These are phyloP conservation scores for Stegana nigrithorax DNA, from an alignment of 2,888 invertebrate species.

Conservation along the genomic window DNA sequence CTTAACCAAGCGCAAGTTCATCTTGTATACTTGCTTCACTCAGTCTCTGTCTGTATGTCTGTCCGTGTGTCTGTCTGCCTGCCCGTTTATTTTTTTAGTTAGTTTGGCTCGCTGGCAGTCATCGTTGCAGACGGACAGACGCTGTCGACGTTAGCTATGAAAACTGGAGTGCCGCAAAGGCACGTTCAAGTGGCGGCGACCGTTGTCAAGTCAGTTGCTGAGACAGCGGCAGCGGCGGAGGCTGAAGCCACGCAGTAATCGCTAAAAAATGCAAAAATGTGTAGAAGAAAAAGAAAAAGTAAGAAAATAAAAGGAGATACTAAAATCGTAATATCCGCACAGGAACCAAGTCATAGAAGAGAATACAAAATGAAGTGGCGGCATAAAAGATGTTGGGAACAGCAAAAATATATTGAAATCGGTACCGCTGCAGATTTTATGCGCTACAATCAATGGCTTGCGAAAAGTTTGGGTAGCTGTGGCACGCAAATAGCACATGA, in stretches of 20 bases:
- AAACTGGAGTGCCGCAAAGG: conserved; percentile 1
- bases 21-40: not conserved
- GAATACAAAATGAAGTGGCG: conserved; percentile 7
- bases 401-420: too few relatives aligned
- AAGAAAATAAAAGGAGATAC: conserved; percentile 37
- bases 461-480: too few relatives aligned
- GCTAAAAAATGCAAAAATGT: conserved; percentile 49
- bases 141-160: conserved; percentile 5
- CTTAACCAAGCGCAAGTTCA: not conserved
- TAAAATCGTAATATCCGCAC: conserved; percentile 58
- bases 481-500: too few relatives aligned
- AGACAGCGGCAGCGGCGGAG: not conserved
- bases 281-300: conserved; percentile 55
- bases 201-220: too few relatives aligned
- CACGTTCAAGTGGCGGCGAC: too few relatives aligned
- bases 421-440: too few relatives aligned
- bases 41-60: too few relatives aligned
- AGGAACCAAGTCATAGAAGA: conserved; percentile 41
- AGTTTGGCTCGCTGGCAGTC: conserved; percentile 13
- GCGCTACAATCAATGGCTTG: too few relatives aligned
- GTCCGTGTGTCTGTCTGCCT: too few relatives aligned
- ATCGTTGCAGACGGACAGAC: conserved; percentile 38
- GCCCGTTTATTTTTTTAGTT: conserved; percentile 19
- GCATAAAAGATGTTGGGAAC: not conserved
- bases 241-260: conserved; percentile 25